Evolutionary conservation across 2,113 vertebrate species (phyloP), one percentile per base, ranked within the genome.

Genomic region (Neogobius melanostomus): DNA sequence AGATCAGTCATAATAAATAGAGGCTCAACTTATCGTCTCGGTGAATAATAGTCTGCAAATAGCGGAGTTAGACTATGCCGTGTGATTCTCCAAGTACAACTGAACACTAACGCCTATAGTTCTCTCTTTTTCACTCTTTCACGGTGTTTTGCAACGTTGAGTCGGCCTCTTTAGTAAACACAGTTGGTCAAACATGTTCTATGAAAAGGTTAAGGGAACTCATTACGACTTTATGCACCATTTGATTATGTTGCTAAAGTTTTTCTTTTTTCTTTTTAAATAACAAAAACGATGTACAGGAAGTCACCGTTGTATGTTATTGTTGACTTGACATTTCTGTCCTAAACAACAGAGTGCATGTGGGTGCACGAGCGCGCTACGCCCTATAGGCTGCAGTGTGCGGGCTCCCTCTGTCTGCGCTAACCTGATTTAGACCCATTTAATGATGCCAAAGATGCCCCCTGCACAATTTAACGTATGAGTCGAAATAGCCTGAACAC

Each of bases 401-500:
- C 78, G 82, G 72, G 90, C 91, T 77, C 88, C 89, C 87, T 86
- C 90, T 92, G 86, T 77, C 83, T 85, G 85, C 54, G 36, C 69
- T 47, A 17, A n/a, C 42, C 42, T 70, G 11, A 28, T 0, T 53
- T n/a, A 14, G 49, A 15, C 12, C 49, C 43, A 48, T 16, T 42
- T 48, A 48, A 45, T 53, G n/a, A 66, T 47, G 44, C 9, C 49
- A 17, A 16, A 61, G 59, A 60, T 36, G 68, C 51, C 46, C 16
- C 21, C 21, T 21, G 21, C 21, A 21, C 21, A 21, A 10, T 54
- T 16, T 1, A 9, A 56, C 10, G 11, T 36, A 36, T 4, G 28
- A 36, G 28, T 36, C 28, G 21, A 21, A 1, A 21, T 21, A 21
- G 21, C 21, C 21, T 21, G 21, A 1, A 36, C 3, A 36, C 28